Base-by-base conservation (phyloP, 2,888 invertebrate species). In the Lepidocyrtinus sp. region DNA sequence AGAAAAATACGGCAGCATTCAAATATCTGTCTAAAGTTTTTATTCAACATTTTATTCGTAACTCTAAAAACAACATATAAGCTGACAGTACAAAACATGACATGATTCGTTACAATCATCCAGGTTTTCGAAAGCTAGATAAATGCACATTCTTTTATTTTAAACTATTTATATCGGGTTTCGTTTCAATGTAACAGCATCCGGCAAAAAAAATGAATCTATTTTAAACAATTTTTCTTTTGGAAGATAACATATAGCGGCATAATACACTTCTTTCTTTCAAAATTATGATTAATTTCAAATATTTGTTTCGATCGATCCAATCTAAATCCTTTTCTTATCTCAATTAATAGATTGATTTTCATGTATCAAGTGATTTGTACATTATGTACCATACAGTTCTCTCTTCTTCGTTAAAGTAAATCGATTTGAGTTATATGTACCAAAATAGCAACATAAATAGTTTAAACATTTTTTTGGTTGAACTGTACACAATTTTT, bases 361-460 rank as follows among this genome's bases (percentile, higher is more conserved):
- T 64, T 62, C 68, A 63, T 36, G 36, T 69, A 75, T 46, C 75
- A 25, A 75, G 75, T 70, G 76, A 76, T 76, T 70, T 76, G 76
- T 70, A 70, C 76, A 71, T 62, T 55, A 70, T 76, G 76, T 70
- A 76, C 64, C 55, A 72, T 76, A 64, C 76, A 76, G 77, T 77
- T 72, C 77, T 77, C 36, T 62, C 50, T 26, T 59, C 36, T 62
- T 45, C 21, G 36, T 77, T 22, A 67, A 67, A 72, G 71, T 77
- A 76, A 77, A 61, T 71, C 67, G 71, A 76, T 62, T 27, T 62
- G 21, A 63, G 45, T 72, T 71, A 72, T 65, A 50, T 77, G 77
- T 77, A 77, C 77, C 77, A 77, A 77, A 77, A 77, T 77, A 77
- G 77, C 77, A 77, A 72, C 77, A 77, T 77, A 77, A 77, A 77